Evolutionary conservation across 2,888 invertebrate species (phyloP).

Genomic region (Bugulina stolonifera): DNA sequence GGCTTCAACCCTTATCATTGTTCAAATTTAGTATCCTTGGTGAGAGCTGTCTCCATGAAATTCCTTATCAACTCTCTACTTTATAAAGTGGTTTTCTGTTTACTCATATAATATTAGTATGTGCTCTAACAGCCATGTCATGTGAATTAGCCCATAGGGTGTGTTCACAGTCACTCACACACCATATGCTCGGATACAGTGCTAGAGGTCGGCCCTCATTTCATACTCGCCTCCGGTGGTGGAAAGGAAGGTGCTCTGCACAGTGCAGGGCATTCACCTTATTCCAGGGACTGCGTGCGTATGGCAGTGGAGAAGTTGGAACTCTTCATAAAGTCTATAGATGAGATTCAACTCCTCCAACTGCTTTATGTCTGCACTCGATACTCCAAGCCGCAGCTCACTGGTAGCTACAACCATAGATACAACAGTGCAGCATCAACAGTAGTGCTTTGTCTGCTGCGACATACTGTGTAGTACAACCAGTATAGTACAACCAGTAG

Average conservation of each 20-base stretch:
- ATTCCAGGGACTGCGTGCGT: too few relatives aligned
- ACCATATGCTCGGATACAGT: too few relatives aligned
- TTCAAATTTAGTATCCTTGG: background rate
- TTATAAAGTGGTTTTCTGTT: background rate
- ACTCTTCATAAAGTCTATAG: slow-evolving; percentile 48
- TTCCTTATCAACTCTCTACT: background rate
- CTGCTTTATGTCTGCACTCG: slow-evolving; percentile 54
- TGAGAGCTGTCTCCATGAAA: background rate
- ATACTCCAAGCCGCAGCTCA: too few relatives aligned
- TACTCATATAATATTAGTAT: background rate
- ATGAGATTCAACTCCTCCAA: slow-evolving; percentile 75
- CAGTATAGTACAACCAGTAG: too few relatives aligned
- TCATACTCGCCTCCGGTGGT: too few relatives aligned
- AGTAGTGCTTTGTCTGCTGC: too few relatives aligned
- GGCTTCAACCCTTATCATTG: background rate
- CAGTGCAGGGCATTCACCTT: too few relatives aligned
- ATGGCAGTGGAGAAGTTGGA: slow-evolving; percentile 53
- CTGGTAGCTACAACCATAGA: too few relatives aligned
- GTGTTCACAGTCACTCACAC: background rate
- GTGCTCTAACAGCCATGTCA: background rate
- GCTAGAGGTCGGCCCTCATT: too few relatives aligned
- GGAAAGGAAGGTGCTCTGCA: too few relatives aligned
- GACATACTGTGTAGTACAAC: too few relatives aligned
- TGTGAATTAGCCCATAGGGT: background rate
- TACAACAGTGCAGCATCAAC: too few relatives aligned